Base-by-base conservation (phyloP, 2,888 invertebrate genomes). In the Lepidonotus clava region DNA sequence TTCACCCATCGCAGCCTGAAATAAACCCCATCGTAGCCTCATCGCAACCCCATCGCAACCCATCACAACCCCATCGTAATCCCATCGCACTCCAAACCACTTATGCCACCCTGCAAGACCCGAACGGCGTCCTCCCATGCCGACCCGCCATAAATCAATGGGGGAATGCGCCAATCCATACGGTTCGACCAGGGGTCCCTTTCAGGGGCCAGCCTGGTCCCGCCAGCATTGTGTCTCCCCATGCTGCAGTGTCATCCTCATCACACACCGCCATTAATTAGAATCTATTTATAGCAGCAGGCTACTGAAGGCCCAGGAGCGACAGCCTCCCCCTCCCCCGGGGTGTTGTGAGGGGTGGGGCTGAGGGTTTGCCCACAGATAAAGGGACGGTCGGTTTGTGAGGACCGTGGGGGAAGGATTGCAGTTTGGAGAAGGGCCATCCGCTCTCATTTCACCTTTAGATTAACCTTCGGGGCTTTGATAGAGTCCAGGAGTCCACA, bases 231-330 rank as follows among this genome's bases (percentile, higher is more conserved):
- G 71, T 71, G 38, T 18, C 38, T 14, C 36, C 21, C 34, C 71
- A 71, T 71, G 71, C 71, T 71, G 36, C 36, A 38, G 71, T 71
- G 71, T 38, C 71, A 71, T 71, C 71, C 71, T 71, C 38, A 34
- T 38, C 71, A 38, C 71, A 71, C 21, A 71, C 21, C 71, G 14
- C 36, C 71, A 71, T 71, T 71, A 71, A 38, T 71, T 71, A 71
- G 38, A 38, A 38, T 71, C 71, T 71, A 71, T 71, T 36, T 71
- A 71, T 71, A 71, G 71, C 66, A 71, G 71, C 66, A 8, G 32
- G 28, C 32, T 28, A 21, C 66, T 34, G 32, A 34, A 34, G 8
- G 32, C 66, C 66, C 56, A n/a, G n/a, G 56, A 66, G 66, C 66
- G 5, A 34, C n/a, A n/a, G n/a, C n/a, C 71, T 71, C 71, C 71